Evolutionary conservation across 2,888 invertebrate genomes (phyloP).

Genomic region (Leptinotarsa peninsularis): DNA sequence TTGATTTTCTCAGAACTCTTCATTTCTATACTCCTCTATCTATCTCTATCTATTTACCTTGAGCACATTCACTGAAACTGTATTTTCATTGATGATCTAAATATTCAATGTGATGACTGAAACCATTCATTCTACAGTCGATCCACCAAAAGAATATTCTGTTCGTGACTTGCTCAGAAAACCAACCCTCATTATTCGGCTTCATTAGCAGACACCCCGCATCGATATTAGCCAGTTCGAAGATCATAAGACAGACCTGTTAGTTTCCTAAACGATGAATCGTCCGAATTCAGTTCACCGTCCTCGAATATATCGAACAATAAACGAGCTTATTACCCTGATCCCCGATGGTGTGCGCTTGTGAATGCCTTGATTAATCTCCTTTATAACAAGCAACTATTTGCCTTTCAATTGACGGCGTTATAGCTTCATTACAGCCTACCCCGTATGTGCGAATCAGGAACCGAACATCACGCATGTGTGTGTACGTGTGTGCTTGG

Average conservation of each 20-base stretch:
- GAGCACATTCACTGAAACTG: too few relatives aligned
- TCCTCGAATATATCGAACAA: slow-evolving; percentile 43
- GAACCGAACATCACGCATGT: slow-evolving; percentile 38
- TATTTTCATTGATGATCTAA: too few relatives aligned
- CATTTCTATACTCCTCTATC: too few relatives aligned
- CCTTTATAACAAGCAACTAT: slow-evolving; percentile 46
- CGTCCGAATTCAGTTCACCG: slow-evolving; percentile 32
- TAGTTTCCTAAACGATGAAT: slow-evolving; percentile 34
- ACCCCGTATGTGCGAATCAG: slow-evolving; percentile 29
- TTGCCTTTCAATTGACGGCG: slow-evolving; percentile 45
- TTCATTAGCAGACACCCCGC: slow-evolving; percentile 28
- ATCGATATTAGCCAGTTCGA: slow-evolving; percentile 35
- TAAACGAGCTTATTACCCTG: slow-evolving; percentile 36
- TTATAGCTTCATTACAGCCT: slow-evolving; percentile 45
- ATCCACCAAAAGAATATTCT: slow-evolving; percentile 6
- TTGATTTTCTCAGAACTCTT: too few relatives aligned
- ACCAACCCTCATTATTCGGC: slow-evolving; percentile 20
- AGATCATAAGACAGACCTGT: slow-evolving; percentile 35
- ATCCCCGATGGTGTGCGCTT: slow-evolving; percentile 3
- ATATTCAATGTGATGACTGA: too few relatives aligned
- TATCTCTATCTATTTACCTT: too few relatives aligned
- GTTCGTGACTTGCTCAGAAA: slow-evolving; percentile 17
- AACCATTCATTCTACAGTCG: too few relatives aligned
- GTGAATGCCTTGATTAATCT: slow-evolving; percentile 36
- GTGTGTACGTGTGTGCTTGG: slow-evolving; percentile 54